Evolutionary conservation across 2,888 invertebrate species (phyloP).

Genomic region (Latrodectus hesperus): DNA sequence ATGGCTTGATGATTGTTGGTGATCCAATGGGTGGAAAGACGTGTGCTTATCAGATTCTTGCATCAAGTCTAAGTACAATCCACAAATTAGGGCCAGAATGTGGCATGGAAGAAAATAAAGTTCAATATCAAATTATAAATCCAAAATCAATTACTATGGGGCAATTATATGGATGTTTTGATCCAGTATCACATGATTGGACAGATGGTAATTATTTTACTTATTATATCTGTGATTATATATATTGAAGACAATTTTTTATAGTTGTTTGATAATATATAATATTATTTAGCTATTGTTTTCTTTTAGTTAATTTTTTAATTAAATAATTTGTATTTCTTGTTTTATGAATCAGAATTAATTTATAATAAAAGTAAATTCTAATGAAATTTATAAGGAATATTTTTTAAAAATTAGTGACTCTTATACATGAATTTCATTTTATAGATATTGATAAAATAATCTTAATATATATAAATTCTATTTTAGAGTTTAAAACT

Average conservation of each 20-base stretch:
- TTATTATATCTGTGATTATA: not conserved
- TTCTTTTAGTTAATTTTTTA: not conserved
- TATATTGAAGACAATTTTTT: not conserved
- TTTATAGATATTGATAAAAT: no score
- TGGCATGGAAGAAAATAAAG: constrained; percentile 73
- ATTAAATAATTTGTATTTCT: not conserved
- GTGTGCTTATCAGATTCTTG: constrained; percentile 75
- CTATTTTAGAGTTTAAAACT: no score
- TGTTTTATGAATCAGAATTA: no score
- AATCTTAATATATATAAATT: no score
- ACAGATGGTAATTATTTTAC: constrained; percentile 75
- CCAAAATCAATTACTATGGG: constrained; percentile 78
- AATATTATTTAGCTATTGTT: not conserved
- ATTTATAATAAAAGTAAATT: no score
- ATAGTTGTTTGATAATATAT: not conserved
- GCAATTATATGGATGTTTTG: constrained; percentile 78
- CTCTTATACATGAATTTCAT: no score
- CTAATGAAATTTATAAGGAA: no score
- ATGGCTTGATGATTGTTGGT: constrained; percentile 78
- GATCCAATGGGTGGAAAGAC: constrained; percentile 78
- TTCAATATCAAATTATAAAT: constrained; percentile 76
- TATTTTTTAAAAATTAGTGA: no score
- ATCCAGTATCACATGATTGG: constrained; percentile 78
- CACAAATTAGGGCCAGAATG: constrained; percentile 74
- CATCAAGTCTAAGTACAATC: constrained; percentile 75